phyloP scores from a whole-genome alignment of 2,797 vertebrate species.

The Pangasius djambal region DNA sequence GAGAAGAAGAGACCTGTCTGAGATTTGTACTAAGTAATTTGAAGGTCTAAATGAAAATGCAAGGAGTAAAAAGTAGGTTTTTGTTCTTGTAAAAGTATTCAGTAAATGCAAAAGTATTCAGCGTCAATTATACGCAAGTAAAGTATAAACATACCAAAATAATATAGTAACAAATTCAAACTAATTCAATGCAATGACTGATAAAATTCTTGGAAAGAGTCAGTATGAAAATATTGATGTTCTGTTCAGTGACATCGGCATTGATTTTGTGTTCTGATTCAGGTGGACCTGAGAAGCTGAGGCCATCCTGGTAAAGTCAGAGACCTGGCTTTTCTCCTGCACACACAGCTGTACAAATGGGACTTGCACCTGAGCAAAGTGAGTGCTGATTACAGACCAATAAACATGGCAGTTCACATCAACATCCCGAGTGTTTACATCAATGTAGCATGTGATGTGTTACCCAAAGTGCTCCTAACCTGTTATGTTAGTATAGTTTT shows the following conservation, averaged over 20 bases:
- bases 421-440: constrained; percentile 29
- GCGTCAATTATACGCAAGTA: not conserved
- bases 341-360: constrained; percentile 72
- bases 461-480: not conserved
- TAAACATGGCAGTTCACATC: constrained; percentile 40
- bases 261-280: constrained; percentile 30
- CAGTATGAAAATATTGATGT: constrained; percentile 40
- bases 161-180: not conserved
- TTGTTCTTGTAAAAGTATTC: not conserved
- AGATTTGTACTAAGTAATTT: not conserved
- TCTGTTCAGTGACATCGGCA: constrained; percentile 11
- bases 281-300: constrained; percentile 27
- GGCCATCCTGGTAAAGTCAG: constrained; percentile 28
- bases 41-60: not conserved
- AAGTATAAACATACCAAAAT: not conserved
- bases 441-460: constrained; percentile 6
- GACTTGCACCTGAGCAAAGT: constrained; percentile 57
- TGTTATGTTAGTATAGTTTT: not conserved
- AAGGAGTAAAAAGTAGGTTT: not conserved
- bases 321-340: constrained; percentile 60
- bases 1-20: not conserved
- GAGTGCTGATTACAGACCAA: constrained; percentile 43
- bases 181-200: not conserved
- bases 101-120: not conserved
- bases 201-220: constrained; percentile 23